Conservation (phyloP, 2,113 vertebrate species). For the Nicator chloris region DNA sequence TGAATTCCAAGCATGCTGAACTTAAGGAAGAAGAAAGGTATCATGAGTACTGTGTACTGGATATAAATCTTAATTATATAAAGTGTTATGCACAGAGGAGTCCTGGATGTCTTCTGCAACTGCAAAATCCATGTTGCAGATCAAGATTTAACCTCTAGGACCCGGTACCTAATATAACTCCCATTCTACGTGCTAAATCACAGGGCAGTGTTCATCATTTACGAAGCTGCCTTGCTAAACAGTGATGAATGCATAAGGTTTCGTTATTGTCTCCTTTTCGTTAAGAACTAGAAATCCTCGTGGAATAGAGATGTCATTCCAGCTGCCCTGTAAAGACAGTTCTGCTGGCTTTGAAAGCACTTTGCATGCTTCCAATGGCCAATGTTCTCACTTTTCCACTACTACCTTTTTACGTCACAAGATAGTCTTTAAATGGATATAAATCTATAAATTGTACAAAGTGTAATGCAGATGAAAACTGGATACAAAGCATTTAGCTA, state of each 20-base stretch:
- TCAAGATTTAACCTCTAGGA: not conserved
- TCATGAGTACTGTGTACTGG: not conserved
- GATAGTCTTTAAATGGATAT: not conserved
- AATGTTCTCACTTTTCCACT: not conserved
- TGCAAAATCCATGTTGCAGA: not conserved
- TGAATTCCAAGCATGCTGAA: not conserved
- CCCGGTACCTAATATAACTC: rapidly evolving
- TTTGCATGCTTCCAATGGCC: not conserved
- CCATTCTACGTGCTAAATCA: not conserved
- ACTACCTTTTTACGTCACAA: not conserved
- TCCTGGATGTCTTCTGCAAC: not conserved
- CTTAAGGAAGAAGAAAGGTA: no score
- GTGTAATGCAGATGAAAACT: not conserved
- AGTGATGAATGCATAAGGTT: rapidly evolving
- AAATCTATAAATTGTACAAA: not conserved
- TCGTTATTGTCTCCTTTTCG: not conserved
- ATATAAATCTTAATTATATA: not conserved
- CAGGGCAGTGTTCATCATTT: not conserved
- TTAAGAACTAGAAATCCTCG: not conserved
- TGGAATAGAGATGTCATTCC: not conserved
- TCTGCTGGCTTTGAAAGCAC: not conserved
- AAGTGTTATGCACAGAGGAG: not conserved
- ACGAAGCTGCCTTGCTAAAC: not conserved
- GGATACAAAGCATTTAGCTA: not conserved
- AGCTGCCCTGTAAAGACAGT: not conserved